Percentiles rank a stretch among this genome's conserved stretches.
Conservation (phyloP, 2,113 vertebrate species). For the Jaculus jaculus region DNA sequence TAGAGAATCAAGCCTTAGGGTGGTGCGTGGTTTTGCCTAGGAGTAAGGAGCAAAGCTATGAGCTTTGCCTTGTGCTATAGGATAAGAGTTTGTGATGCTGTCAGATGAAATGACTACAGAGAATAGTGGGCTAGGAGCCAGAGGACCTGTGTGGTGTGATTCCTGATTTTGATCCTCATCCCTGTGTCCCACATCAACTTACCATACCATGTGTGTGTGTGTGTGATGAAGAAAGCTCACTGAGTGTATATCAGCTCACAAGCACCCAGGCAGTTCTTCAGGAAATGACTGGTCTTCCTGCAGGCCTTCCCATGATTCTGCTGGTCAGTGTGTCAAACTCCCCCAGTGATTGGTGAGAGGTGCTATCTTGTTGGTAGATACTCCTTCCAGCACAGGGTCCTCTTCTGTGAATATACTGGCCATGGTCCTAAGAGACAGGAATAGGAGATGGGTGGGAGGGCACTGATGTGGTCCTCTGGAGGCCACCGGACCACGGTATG, state of each 20-base stretch:
- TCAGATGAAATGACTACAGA: background rate
- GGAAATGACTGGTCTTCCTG: background rate
- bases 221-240: background rate
- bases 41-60: background rate
- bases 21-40: background rate
- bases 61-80: background rate
- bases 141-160: background rate
- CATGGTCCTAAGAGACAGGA: background rate
- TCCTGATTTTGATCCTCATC: background rate
- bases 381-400: background rate
- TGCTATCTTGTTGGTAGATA: background rate
- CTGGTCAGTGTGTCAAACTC: background rate
- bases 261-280: background rate
- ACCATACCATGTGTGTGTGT: background rate
- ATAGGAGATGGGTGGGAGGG: accelerated
- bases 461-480: background rate
- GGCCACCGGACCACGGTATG: background rate
- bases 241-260: too few relatives aligned
- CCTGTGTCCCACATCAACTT: background rate
- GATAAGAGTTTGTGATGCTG: background rate
- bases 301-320: background rate
- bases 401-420: background rate
- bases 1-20: background rate
- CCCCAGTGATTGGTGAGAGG: background rate
- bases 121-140: background rate